Percentiles rank a stretch among this genome's conserved stretches.
Conservation (phyloP, 1,140 invertebrate species). For the Diachasmimorpha longicaudata region DNA sequence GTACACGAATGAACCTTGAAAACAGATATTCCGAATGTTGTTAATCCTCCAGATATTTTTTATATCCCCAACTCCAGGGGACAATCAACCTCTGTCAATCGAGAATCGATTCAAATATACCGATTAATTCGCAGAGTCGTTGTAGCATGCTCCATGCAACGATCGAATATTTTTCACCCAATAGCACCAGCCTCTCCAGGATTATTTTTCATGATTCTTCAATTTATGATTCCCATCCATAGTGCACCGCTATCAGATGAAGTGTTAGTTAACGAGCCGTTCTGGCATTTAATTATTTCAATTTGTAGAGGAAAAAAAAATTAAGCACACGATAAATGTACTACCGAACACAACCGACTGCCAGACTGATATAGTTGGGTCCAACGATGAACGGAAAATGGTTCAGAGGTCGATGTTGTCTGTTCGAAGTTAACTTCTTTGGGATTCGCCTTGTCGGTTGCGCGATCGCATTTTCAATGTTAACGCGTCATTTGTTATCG, state of each 20-base stretch:
- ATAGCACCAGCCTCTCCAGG: background rate
- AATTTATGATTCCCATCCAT: background rate
- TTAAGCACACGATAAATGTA: background rate
- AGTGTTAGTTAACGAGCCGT: background rate
- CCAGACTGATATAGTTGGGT: constrained; percentile 29
- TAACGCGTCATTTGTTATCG: background rate
- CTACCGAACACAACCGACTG: background rate
- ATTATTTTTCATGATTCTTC: background rate
- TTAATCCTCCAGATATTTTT: background rate
- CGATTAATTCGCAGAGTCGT: no score
- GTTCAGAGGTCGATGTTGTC: constrained; percentile 48
- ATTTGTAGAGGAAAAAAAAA: background rate
- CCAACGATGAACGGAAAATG: constrained; percentile 40
- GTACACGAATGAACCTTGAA: background rate
- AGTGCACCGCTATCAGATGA: background rate
- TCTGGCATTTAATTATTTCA: background rate
- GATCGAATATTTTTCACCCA: background rate
- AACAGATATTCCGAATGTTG: background rate
- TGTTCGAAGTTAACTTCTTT: background rate
- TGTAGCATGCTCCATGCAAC: background rate
- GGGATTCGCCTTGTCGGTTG: background rate
- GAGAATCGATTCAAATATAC: background rate
- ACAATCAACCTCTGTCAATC: background rate
- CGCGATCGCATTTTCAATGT: background rate
- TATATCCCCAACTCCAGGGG: background rate